Percentiles rank a stretch among this genome's conserved stretches.
These are phyloP conservation scores for Hemichromis elongatus DNA, from an alignment of 2,113 vertebrate species.

Conservation along the genomic window DNA sequence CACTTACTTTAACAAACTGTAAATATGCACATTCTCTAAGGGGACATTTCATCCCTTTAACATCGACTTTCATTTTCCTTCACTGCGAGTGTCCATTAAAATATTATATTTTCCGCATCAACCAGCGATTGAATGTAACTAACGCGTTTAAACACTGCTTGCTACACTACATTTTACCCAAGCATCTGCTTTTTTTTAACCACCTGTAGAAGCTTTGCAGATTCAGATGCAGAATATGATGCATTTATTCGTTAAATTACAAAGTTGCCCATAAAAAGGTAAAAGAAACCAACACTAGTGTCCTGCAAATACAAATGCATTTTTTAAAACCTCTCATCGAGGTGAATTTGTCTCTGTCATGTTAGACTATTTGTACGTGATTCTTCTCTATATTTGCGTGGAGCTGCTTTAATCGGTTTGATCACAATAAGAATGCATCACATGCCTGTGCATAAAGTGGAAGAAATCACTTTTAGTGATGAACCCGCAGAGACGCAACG, in stretches of 20 bases:
- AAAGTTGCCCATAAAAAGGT: not conserved
- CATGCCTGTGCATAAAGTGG: not conserved
- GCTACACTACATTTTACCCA: too few relatives aligned
- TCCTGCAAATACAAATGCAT: not conserved
- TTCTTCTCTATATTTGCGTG: not conserved
- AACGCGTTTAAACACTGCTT: not conserved
- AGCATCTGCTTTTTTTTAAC: not conserved
- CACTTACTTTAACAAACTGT: not conserved
- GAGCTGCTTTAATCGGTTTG: not conserved
- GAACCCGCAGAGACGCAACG: not conserved
- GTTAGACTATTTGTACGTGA: not conserved
- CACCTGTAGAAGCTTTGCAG: not conserved
- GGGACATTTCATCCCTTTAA: not conserved
- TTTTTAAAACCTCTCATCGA: not conserved
- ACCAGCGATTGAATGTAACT: not conserved
- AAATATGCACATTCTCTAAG: not conserved
- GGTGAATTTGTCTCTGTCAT: not conserved
- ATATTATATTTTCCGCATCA: not conserved
- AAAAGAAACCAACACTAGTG: not conserved
- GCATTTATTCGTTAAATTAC: not conserved
- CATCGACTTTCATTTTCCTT: not conserved
- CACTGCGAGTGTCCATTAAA: not conserved
- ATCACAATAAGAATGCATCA: not conserved
- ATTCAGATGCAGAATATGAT: not conserved
- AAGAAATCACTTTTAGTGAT: not conserved